These are phyloP conservation scores for Pterocles burchelli DNA, from an alignment of 2,113 vertebrate species.

Conservation along the genomic window DNA sequence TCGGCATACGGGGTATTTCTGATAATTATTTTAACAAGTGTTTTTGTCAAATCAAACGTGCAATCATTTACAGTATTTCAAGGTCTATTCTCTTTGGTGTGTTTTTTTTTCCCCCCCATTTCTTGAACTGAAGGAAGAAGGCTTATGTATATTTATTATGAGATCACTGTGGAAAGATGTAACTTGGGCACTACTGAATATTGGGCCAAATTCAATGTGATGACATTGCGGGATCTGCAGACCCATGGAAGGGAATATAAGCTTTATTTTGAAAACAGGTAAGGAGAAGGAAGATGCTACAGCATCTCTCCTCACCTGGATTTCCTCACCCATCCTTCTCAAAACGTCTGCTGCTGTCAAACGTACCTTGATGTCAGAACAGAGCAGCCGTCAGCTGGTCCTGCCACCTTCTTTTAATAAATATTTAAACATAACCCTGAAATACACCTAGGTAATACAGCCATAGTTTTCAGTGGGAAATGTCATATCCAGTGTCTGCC, in stretches of 20 bases:
- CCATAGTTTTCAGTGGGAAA: not conserved
- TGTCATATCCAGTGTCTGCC: not conserved
- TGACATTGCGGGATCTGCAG: not conserved
- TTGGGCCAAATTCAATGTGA: not conserved
- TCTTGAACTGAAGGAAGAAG: not conserved
- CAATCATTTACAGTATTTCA: not conserved
- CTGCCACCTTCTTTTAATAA: not conserved
- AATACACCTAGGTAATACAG: not conserved
- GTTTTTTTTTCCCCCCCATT: not conserved
- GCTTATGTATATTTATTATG: fast-evolving
- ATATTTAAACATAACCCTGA: not conserved
- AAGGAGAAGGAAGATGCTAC: not conserved
- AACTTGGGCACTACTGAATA: not conserved
- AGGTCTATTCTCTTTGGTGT: not conserved
- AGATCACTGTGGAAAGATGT: not conserved
- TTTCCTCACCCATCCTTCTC: not conserved
- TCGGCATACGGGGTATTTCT: not conserved
- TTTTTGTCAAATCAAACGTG: conserved; percentile 28
- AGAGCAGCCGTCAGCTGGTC: not conserved
- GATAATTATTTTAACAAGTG: conserved; percentile 45
- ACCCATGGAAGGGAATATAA: not conserved
- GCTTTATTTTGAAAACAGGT: not conserved
- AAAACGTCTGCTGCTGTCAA: not conserved
- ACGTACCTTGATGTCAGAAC: not conserved
- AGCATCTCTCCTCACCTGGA: not conserved